A percentile compares a stretch with the other conserved stretches of the same genome.
Evolutionary conservation across 2,113 vertebrate species (phyloP).

Genomic region (Martes martes): DNA sequence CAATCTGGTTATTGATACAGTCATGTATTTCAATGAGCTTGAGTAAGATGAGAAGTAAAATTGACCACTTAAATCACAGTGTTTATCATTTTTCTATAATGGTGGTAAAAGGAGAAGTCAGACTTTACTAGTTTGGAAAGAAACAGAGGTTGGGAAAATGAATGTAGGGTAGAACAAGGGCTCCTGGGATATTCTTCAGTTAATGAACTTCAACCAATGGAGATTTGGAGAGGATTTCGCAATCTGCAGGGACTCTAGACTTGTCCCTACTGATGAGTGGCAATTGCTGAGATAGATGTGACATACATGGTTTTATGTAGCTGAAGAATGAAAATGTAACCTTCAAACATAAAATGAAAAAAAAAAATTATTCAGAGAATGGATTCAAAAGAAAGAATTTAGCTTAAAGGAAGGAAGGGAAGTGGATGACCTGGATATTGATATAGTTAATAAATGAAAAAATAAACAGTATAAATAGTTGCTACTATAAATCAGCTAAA

Average conservation of each 20-base stretch:
- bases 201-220: not conserved
- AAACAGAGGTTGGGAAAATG: not conserved
- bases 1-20: not conserved
- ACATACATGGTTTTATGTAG: not conserved
- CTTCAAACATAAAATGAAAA: not conserved
- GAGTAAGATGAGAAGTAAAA: not conserved
- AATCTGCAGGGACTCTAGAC: not conserved
- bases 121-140: not conserved
- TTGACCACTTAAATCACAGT: not conserved
- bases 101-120: not conserved
- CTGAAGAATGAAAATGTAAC: not conserved
- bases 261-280: rapidly evolving
- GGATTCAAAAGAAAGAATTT: not conserved
- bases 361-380: not conserved
- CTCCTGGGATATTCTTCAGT: not conserved
- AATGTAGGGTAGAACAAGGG: not conserved
- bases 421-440: not conserved
- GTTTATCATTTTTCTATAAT: not conserved
- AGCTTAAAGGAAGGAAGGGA: not conserved
- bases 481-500: not conserved
- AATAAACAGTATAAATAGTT: not conserved
- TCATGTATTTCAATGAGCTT: not conserved
- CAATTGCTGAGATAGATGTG: not conserved
- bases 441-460: not conserved
- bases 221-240: not conserved